Conservation (phyloP, 2,888 invertebrate species). For the Labia minor region DNA sequence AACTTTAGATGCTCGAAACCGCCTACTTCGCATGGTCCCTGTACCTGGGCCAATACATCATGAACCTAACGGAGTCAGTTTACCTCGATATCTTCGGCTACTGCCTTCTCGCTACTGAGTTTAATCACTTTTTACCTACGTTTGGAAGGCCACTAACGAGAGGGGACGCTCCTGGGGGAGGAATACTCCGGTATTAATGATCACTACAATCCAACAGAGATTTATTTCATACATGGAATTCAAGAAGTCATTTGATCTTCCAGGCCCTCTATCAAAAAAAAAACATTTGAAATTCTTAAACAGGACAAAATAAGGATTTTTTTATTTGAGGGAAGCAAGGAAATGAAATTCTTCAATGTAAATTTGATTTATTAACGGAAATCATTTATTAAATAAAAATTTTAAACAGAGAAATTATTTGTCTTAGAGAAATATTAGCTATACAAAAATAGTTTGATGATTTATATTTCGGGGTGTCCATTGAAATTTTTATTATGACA, state of each 20-base stretch:
- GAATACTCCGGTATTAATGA: neutral
- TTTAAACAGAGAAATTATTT: too few relatives aligned
- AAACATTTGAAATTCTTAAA: neutral
- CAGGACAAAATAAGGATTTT: too few relatives aligned
- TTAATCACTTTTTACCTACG: conserved; percentile 6
- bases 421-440: too few relatives aligned
- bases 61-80: neutral
- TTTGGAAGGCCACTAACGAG: neutral
- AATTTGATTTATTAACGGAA: too few relatives aligned
- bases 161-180: neutral
- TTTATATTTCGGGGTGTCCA: too few relatives aligned
- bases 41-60: neutral
- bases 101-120: neutral
- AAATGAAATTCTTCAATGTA: too few relatives aligned
- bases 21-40: neutral
- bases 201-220: neutral
- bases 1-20: neutral
- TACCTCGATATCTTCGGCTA: neutral
- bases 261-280: neutral
- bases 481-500: too few relatives aligned
- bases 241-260: neutral
- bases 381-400: too few relatives aligned
- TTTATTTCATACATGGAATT: conserved; percentile 13
- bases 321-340: too few relatives aligned
- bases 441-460: too few relatives aligned